Percentiles rank a stretch among this genome's conserved stretches.
Conservation (phyloP, 2,113 vertebrate genomes). For the Phoxinus phoxinus region DNA sequence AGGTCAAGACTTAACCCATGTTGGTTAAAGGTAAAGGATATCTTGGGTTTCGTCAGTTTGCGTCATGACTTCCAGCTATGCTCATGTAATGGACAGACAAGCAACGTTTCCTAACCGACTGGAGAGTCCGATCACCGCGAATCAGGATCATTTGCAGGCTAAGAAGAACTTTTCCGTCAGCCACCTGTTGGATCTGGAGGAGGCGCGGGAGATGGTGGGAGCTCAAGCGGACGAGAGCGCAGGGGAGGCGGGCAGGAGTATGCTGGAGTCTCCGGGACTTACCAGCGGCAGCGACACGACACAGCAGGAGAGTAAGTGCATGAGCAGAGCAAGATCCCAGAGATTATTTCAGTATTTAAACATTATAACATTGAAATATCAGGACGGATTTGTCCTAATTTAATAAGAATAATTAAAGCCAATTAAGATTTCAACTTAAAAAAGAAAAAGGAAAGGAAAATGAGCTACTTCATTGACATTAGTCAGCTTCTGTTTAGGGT, state of each 20-base stretch:
- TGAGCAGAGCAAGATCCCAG: background rate
- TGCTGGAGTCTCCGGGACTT: constrained; percentile 85
- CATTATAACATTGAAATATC: background rate
- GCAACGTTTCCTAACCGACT: constrained; percentile 77
- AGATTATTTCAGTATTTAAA: background rate
- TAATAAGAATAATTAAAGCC: background rate
- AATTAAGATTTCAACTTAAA: background rate
- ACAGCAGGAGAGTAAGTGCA: constrained; percentile 87
- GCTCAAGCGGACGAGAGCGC: constrained; percentile 81
- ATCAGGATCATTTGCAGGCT: constrained; percentile 85
- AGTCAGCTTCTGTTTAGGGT: background rate
- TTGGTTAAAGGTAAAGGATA: constrained; percentile 16
- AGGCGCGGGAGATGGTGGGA: constrained; percentile 86
- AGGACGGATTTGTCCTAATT: background rate
- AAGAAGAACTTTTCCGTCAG: constrained; percentile 92
- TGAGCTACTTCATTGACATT: background rate
- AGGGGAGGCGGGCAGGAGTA: constrained; percentile 81
- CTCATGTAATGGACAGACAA: constrained; percentile 85
- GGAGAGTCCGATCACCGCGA: constrained; percentile 78
- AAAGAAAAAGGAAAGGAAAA: background rate
- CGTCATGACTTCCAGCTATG: constrained; percentile 86
- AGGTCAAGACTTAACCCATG: constrained; percentile 14
- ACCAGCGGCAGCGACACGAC: constrained; percentile 90
- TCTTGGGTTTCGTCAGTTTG: constrained; percentile 41
- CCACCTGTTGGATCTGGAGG: constrained; percentile 90